Evolutionary conservation across 2,113 vertebrate species (phyloP).

Genomic region (Gadus macrocephalus): DNA sequence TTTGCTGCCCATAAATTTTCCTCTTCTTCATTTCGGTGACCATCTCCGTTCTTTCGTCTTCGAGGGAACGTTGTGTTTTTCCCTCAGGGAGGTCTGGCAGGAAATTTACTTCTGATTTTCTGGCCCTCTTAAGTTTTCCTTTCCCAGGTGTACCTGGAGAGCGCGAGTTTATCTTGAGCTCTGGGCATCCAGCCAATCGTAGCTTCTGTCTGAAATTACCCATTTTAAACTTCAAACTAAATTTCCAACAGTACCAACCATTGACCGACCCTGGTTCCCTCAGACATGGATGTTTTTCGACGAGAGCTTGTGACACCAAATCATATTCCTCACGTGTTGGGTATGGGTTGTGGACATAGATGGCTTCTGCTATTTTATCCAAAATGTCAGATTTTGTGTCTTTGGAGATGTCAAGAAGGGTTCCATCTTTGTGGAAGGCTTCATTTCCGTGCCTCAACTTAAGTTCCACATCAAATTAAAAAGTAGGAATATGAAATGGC

Average conservation of each 20-base stretch:
- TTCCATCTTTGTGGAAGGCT: conserved; percentile 16
- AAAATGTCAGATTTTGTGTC: conserved; percentile 38
- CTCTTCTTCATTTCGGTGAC: conserved; percentile 24
- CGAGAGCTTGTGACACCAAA: conserved; percentile 21
- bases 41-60: conserved; percentile 6
- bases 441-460: too few species aligned
- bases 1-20: conserved; percentile 11
- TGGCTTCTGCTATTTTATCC: conserved; percentile 32
- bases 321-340: conserved; percentile 23
- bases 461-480: too few species aligned
- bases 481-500: conserved; percentile 25
- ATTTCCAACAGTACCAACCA: conserved; percentile 28
- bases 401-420: conserved; percentile 22
- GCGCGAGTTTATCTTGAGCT: conserved; percentile 15
- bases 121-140: conserved; percentile 15
- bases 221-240: conserved; percentile 35
- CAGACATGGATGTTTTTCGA: conserved; percentile 33
- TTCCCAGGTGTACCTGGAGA: background rate
- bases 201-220: conserved; percentile 20
- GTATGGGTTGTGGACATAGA: conserved; percentile 33
- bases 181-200: conserved; percentile 14
- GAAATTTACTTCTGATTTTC: conserved; percentile 17
- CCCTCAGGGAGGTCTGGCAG: conserved; percentile 24
- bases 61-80: conserved; percentile 1
- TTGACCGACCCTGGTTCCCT: conserved; percentile 19